Base-by-base conservation (phyloP, 2,888 invertebrate species). In the Caenorhabditis panamensis region DNA sequence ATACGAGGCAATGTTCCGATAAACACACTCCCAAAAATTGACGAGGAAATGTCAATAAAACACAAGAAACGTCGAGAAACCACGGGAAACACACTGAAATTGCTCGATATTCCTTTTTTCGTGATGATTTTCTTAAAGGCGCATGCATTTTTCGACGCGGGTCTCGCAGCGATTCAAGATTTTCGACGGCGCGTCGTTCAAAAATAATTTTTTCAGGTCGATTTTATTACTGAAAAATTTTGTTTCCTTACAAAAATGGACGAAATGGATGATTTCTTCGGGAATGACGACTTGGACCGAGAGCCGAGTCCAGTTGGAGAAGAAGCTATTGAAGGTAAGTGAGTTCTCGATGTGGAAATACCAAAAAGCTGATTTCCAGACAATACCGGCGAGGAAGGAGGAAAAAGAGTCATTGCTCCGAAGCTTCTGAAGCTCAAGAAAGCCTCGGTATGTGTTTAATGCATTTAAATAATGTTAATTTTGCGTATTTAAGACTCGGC, bases 261-360 rank as follows among this genome's bases (percentile, higher is more conserved):
- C 49, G 84, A 84, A 54, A 58, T 73, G 16, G 79, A 78, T 1
- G 82, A 84, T 67, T 84, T 86, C 37, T 86, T 84, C 66, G 83
- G 76, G 11, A 81, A 84, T 49, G 82, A 83, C 49, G 76, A 83
- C n/a, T 79, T 82, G 11, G 84, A 72, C 24, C 64, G 79, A n/a
- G 83, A 80, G 24, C 75, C 72, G 6, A 72, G 66, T 20, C 62
- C 81, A 18, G 56, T 76, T 8, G 84, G 76, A 36, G 84, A 83
- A 26, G 78, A 81, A 51, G 82, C 79, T 5, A 66, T 66, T 20
- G 75, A 75, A 75, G 75, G 63, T 75, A 41, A 31, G 41, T 3
- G 13, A 41, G 3, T 9, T 9, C 36, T 8, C 36, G 36, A 8
- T 36, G 6, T 36, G 36, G 36, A 36, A 41, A 41, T 16, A 13